These are phyloP conservation scores for Corythoichthys intestinalis DNA, from an alignment of 2,113 vertebrate species.

Conservation along the genomic window DNA sequence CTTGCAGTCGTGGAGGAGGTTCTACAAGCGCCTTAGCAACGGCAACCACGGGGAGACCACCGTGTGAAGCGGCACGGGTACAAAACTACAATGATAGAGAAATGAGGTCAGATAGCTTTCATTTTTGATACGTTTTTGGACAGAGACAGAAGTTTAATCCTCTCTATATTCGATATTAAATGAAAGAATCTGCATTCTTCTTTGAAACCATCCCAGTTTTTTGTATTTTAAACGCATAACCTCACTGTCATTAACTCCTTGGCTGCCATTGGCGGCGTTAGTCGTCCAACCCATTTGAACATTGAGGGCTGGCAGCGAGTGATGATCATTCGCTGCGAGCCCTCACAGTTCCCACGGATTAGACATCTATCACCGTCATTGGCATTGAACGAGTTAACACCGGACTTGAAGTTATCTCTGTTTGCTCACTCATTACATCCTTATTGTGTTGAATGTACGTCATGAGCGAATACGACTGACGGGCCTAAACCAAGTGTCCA, in stretches of 20 bases:
- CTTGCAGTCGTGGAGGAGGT: slow-evolving; percentile 93
- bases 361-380: too few species aligned
- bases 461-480: slow-evolving; percentile 17
- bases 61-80: slow-evolving; percentile 75
- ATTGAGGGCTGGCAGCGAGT: too few species aligned
- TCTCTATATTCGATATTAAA: slow-evolving; percentile 16
- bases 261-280: too few species aligned
- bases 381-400: slow-evolving; percentile 7
- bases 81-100: slow-evolving; percentile 4
- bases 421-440: slow-evolving; percentile 46
- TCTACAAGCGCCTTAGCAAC: slow-evolving; percentile 91
- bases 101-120: slow-evolving; percentile 61
- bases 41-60: slow-evolving; percentile 95
- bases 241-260: slow-evolving; percentile 15
- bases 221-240: slow-evolving; percentile 30
- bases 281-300: too few species aligned
- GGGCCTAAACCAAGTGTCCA: slow-evolving; percentile 19
- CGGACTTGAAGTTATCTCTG: slow-evolving; percentile 38
- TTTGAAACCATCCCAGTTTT: not conserved
- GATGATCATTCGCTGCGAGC: too few species aligned
- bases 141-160: slow-evolving; percentile 28
- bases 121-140: slow-evolving; percentile 32
- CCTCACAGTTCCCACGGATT: too few species aligned
- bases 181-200: slow-evolving; percentile 17
- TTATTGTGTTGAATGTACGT: slow-evolving; percentile 53